Evolutionary conservation across 2,113 vertebrate species (phyloP).

Genomic region (Gnathonemus longibarbis): DNA sequence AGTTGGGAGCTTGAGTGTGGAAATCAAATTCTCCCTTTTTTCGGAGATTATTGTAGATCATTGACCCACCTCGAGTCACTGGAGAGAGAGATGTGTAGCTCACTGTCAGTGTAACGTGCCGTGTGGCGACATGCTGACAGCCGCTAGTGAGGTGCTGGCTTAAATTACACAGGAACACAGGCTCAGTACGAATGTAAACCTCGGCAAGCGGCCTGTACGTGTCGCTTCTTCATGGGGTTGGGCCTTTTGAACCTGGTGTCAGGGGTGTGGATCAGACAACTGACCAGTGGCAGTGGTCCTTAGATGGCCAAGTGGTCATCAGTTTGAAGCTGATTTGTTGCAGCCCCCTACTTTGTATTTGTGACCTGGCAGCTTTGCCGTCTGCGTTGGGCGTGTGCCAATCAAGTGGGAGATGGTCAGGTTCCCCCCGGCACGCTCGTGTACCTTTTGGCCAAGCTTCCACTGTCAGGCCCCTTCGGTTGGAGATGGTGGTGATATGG

Average conservation of each 20-base stretch:
- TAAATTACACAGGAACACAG: not conserved
- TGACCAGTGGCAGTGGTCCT: not conserved
- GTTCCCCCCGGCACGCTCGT: not conserved
- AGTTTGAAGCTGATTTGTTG: not conserved
- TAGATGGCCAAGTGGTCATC: not conserved
- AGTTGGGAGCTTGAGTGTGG: conserved; percentile 10
- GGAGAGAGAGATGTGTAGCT: not conserved
- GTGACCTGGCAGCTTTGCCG: not conserved
- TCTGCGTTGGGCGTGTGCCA: not conserved
- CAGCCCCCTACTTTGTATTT: not conserved
- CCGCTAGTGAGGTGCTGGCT: not conserved
- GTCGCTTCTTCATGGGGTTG: too few relatives aligned
- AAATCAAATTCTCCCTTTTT: conserved; percentile 6
- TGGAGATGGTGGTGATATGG: not conserved
- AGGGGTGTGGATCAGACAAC: not conserved
- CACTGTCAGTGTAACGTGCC: not conserved
- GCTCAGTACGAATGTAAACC: not conserved
- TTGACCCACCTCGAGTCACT: not conserved
- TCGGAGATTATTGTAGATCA: conserved; percentile 2
- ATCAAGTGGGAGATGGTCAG: not conserved
- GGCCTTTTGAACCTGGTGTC: not conserved
- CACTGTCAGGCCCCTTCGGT: not conserved
- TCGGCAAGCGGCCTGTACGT: not conserved
- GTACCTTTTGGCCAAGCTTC: not conserved
- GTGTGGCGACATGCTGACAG: not conserved